Evolutionary conservation across 2,888 invertebrate genomes (phyloP), one percentile per base, ranked within the genome.

Genomic region (Ormia ochracea): DNA sequence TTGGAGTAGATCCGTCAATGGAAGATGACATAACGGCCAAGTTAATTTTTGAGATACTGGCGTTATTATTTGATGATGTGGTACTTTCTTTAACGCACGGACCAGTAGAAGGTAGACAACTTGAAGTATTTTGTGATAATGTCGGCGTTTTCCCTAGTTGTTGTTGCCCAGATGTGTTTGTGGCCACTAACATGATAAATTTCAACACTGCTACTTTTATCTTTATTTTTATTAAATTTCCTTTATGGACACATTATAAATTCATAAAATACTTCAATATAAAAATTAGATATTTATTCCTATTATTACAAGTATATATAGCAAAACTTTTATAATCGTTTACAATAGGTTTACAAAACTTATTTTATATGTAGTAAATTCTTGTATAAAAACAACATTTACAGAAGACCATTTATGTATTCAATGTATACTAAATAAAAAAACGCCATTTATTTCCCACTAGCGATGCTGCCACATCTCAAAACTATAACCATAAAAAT

Each of bases 381-480:
- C 45, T 4, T 14, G 14, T 36, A 36, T 9, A 63, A 52, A 63
- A 61, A 43, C 10, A 23, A 43, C 17, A 72, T 14, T 33, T 23
- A 23, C 21, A 43, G 33, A 52, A n/a, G 54, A 63, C 23, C 33
- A 54, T 54, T 63, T 73, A 73, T 61, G 59, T 59, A 70, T 70
- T 70, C 70, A 61, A 21, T 73, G 72, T 73, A 73, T 73, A 73
- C 72, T 63, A 63, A 72, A 63, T 73, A 69, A 48, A 63, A 63
- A 73, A 63, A n/a, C 63, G 72, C 72, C 72, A 73, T 73, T 72
- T 33, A 26, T n/a, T n/a, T n/a, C 21, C n/a, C 9, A 54, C 12
- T 10, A 33, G 12, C 4, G 33, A 31, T 33, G 33, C 5, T 33
- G 33, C 33, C 33, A 33, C 33, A 28, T 33, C 7, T 31, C 10